Evolutionary conservation across 2,888 invertebrate species (phyloP), one percentile per base, ranked within the genome.

Genomic region (Peribatodes rhomboidaria): DNA sequence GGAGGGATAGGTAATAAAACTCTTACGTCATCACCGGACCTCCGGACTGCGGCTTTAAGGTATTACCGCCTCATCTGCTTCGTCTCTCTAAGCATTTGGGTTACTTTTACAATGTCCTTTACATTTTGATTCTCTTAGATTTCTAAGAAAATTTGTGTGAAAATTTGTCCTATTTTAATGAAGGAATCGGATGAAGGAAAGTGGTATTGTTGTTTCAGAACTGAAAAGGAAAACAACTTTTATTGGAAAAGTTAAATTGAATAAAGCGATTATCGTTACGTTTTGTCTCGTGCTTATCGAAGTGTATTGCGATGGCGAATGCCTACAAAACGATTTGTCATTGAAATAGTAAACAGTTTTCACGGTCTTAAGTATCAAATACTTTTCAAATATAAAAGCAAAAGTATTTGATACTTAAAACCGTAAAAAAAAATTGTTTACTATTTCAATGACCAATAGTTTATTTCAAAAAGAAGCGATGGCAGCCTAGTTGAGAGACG

Each of bases 21-120:
- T 90, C 87, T 89, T 87, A 84, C 86, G 86, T 90, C 88, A 88
- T 87, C 85, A 75, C 80, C 71, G 84, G 81, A 79, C 84, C 74
- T 73, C 70, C 70, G 72, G 75, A 79, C 79, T 70, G 71, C 66
- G 68, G 78, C 79, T 77, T 83, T 81, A 81, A 83, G 75, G 83
- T 85, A 87, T 86, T 86, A 86, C 79, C 72, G 78, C 77, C 81
- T 84, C 84, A 81, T 84, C 79, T 83, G 79, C 72, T 83, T 81
- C 82, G 78, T 81, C 83, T 81, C 81, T 83, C 75, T 77, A 71
- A 73, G 58, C 74, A 77, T 76, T 75, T 50, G 71, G 77, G 77
- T 81, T 79, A 82, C 81, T 83, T 78, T 76, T 69, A 72, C 69
- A 70, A 81, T 80, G 74, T 75, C 67, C 72, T 46, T 54, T 64